A percentile compares a stretch with the other conserved stretches of the same genome.
Conservation (phyloP, 2,797 vertebrate species). For the Sebastes hopkinsi region DNA sequence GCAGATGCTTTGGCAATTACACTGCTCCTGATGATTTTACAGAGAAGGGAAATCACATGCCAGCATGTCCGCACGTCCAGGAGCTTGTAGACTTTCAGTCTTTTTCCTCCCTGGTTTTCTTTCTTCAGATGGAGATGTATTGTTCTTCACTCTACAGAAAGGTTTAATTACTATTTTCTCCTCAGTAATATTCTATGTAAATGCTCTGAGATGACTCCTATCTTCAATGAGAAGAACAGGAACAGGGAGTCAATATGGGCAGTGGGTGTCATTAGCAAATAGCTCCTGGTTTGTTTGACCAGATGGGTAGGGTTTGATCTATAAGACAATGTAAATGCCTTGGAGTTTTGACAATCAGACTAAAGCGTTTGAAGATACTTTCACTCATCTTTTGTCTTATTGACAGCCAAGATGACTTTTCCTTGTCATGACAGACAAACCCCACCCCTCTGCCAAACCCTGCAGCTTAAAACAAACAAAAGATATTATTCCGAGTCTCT, state of each 20-base stretch:
- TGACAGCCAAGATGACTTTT: slow-evolving; percentile 1
- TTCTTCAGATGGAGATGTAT: not conserved
- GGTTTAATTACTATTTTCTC: not conserved
- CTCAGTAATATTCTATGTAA: not conserved
- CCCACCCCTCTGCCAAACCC: slow-evolving; percentile 43
- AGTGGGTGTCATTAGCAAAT: slow-evolving; percentile 40
- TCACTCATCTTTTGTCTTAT: slow-evolving; percentile 11
- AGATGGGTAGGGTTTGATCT: slow-evolving; percentile 27
- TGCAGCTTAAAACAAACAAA: slow-evolving; percentile 54
- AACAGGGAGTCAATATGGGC: not conserved
- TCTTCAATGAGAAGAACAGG: not conserved
- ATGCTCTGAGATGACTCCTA: not conserved
- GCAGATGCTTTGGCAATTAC: slow-evolving; percentile 52
- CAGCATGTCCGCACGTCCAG: slow-evolving; percentile 24
- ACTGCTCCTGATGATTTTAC: slow-evolving; percentile 49
- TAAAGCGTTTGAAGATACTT: slow-evolving; percentile 33
- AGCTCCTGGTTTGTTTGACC: slow-evolving; percentile 24
- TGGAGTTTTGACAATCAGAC: slow-evolving; percentile 34
- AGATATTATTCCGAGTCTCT: slow-evolving; percentile 26
- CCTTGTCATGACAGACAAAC: slow-evolving; percentile 15
- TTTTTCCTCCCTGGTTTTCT: not conserved
- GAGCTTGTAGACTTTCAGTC: not conserved
- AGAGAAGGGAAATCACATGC: slow-evolving; percentile 38
- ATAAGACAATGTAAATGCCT: not conserved
- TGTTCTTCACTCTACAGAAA: not conserved